Base-by-base conservation (phyloP, 30 jellyfish, hydroid and myxozoan species). In the Hydractinia echinata region DNA sequence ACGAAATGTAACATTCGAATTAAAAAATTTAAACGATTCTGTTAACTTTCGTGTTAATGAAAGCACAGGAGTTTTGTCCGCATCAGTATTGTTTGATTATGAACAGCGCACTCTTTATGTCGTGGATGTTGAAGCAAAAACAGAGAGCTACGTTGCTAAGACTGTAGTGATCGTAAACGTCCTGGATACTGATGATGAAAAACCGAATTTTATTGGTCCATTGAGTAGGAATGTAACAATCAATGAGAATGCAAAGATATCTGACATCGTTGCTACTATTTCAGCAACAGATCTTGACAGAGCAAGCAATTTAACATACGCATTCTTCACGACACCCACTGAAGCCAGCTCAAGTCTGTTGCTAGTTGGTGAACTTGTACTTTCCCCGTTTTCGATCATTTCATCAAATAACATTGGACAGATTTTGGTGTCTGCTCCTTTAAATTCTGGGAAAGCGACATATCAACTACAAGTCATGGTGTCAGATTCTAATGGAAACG, bases 201-300 rank as follows among this genome's bases (percentile, higher is more conserved):
- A 14, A 10, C 81, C 81, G 51, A 9, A 7, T 30, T 20, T 71
- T 5, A 52, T 50, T 71, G 55, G 60, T 8, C 11, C 10, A 48
- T 20, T 71, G 53, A 71, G 18, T 50, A 30, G 53, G 60, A 20
- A 30, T 20, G 7, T 64, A 6, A 51, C 53, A 52, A 58, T 71
- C 30, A 55, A 71, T 19, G 81, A 71, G 51, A n/a, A 48, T 8
- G 53, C 81, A 71, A 55, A 8, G 13, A 13, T 20, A 8, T 7
- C 1, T 20, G 51, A 55, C 53, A 20, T 71, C 8, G 70, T 71
- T n/a, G 81, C 60, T 8, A 19, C 55, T 50, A 6, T 71, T n/a
- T 15, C 55, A n/a, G 81, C 53, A 19, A 71, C 30, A 19, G 81
- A 71, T 71, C 81, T 60, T 19, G 81, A 71, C 51, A 51, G 6